These are phyloP conservation scores for Sebastes trivittatus DNA, from an alignment of 2,797 vertebrate species.

Conservation along the genomic window DNA sequence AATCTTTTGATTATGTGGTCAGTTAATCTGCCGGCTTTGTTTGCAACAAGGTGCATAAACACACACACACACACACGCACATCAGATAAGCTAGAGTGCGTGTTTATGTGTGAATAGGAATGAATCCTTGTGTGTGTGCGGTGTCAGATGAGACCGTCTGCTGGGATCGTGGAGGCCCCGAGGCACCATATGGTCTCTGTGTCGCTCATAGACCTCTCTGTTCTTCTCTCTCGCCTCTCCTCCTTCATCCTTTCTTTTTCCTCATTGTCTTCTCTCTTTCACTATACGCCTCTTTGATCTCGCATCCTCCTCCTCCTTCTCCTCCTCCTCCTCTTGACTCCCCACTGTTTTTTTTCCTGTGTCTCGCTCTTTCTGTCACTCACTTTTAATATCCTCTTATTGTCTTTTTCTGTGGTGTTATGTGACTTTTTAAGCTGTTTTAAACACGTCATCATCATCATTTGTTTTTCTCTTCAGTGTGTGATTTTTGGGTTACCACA, in stretches of 20 bases:
- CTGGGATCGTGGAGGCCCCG: conserved; percentile 45
- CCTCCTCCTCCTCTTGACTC: background rate
- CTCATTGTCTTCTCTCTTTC: conserved; percentile 20
- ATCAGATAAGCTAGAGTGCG: conserved; percentile 18
- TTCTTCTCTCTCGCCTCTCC: conserved; percentile 33
- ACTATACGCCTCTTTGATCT: conserved; percentile 44
- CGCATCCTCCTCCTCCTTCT: background rate
- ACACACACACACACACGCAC: background rate
- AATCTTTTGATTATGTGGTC: conserved; percentile 47
- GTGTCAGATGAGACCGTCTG: conserved; percentile 54
- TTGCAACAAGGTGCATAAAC: conserved; percentile 32
- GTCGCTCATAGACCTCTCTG: conserved; percentile 53
- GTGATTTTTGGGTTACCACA: background rate
- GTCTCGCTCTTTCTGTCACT: conserved; percentile 28
- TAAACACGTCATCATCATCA: background rate
- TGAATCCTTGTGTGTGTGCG: conserved; percentile 27
- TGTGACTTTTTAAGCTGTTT: background rate
- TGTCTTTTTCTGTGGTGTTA: background rate
- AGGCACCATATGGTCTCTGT: conserved; percentile 69
- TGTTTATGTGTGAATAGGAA: conserved; percentile 15
- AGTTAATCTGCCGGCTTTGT: conserved; percentile 50
- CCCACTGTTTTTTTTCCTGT: conserved; percentile 18
- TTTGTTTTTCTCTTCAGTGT: background rate
- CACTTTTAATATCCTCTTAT: background rate
- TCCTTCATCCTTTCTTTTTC: conserved; percentile 38